phyloP scores from a whole-genome alignment of 2,888 invertebrate species.

The Atherix ibis region DNA sequence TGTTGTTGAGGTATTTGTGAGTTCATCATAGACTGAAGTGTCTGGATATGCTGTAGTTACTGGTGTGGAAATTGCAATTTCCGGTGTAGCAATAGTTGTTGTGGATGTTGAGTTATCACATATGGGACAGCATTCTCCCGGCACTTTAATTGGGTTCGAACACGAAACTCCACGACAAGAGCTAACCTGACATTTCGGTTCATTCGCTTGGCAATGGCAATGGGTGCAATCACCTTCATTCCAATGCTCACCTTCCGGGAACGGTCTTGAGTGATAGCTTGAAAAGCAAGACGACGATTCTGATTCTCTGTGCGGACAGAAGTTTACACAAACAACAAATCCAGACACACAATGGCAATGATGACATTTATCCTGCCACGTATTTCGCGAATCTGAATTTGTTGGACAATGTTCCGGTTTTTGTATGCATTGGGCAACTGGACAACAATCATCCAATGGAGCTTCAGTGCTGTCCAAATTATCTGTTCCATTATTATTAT shows the following conservation, averaged over 20 bases:
- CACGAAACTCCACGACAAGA: slow-evolving; percentile 19
- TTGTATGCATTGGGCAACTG: too few relatives aligned
- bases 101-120: slow-evolving; percentile 17
- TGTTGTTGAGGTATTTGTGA: neutral
- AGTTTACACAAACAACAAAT: slow-evolving; percentile 22
- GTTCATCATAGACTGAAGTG: neutral
- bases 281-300: slow-evolving; percentile 22
- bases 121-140: slow-evolving; percentile 21
- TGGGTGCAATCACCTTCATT: slow-evolving; percentile 24
- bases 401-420: too few relatives aligned
- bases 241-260: slow-evolving; percentile 26
- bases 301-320: slow-evolving; percentile 22
- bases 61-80: neutral
- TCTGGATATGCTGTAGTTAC: neutral
- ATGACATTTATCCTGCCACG: slow-evolving; percentile 17
- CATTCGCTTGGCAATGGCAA: slow-evolving; percentile 26
- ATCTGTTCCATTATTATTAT: slow-evolving; percentile 36
- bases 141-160: slow-evolving; percentile 15
- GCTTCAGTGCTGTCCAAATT: too few relatives aligned
- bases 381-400: too few relatives aligned
- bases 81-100: neutral
- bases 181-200: slow-evolving; percentile 17
- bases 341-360: slow-evolving; percentile 24
- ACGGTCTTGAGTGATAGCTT: slow-evolving; percentile 21
- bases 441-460: too few relatives aligned